Conservation (phyloP, 2,113 vertebrate genomes). For the Cyanistes caeruleus region DNA sequence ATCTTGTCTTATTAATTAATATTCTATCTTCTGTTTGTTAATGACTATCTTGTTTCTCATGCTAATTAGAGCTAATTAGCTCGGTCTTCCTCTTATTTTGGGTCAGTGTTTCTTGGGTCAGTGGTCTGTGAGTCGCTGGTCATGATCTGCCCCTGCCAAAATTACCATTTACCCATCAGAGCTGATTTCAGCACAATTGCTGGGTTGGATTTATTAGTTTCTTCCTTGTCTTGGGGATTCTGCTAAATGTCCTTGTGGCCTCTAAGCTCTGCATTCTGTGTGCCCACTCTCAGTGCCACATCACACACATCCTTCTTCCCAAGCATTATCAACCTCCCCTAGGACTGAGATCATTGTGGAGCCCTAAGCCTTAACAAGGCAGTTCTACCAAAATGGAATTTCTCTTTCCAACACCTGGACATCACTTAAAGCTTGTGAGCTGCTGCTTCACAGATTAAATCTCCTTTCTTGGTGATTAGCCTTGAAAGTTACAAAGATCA, state of each 20-base stretch:
- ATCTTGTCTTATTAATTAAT: background rate
- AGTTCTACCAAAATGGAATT: background rate
- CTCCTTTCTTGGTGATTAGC: background rate
- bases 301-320: background rate
- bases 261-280: background rate
- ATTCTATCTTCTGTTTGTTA: background rate
- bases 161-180: background rate
- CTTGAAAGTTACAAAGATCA: background rate
- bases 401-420: background rate
- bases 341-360: background rate
- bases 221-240: background rate
- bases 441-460: background rate
- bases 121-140: rapidly evolving
- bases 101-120: background rate
- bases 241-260: background rate
- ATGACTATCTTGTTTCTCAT: background rate
- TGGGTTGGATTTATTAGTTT: background rate
- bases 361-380: background rate
- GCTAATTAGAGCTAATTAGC: background rate
- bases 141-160: background rate
- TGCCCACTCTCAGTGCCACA: background rate
- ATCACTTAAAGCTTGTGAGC: background rate
- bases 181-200: background rate
- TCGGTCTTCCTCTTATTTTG: background rate
- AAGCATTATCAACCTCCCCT: too few relatives aligned